Conservation (phyloP, 2,797 vertebrate genomes). For the Sitta carolinensis region DNA sequence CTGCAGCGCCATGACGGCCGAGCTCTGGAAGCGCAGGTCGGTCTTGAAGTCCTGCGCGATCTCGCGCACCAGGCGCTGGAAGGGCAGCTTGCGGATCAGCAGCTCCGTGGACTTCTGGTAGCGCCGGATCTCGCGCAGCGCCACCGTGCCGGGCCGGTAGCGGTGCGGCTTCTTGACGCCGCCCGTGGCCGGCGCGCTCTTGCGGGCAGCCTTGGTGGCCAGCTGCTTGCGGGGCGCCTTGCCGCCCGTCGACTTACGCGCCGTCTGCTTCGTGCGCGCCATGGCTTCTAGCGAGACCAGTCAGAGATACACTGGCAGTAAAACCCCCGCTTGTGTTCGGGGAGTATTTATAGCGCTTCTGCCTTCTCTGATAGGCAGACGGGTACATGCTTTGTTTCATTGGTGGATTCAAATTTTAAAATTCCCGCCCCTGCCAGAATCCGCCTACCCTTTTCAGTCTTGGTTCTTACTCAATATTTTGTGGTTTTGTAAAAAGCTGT, state of each 20-base stretch:
- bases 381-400: not conserved
- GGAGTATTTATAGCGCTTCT: not conserved
- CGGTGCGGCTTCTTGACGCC: too few relatives aligned
- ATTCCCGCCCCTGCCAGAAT: not conserved
- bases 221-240: too few relatives aligned
- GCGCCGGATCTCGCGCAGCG: slow-evolving; percentile 60
- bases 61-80: slow-evolving; percentile 76
- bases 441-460: accelerated
- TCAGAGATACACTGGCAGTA: too few relatives aligned
- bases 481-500: accelerated
- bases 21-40: not conserved
- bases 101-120: slow-evolving; percentile 81
- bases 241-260: too few relatives aligned
- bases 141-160: too few relatives aligned
- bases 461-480: accelerated
- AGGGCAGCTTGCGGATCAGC: slow-evolving; percentile 74
- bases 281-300: too few relatives aligned
- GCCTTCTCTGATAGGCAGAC: not conserved
- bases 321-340: accelerated
- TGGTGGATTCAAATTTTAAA: not conserved
- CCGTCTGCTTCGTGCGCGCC: too few relatives aligned
- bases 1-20: not conserved
- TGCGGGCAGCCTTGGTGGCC: too few relatives aligned
- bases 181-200: too few relatives aligned
- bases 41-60: slow-evolving; percentile 72